Base-by-base conservation (phyloP, 1,140 invertebrate genomes). In the Brachionus rotundiformis region DNA sequence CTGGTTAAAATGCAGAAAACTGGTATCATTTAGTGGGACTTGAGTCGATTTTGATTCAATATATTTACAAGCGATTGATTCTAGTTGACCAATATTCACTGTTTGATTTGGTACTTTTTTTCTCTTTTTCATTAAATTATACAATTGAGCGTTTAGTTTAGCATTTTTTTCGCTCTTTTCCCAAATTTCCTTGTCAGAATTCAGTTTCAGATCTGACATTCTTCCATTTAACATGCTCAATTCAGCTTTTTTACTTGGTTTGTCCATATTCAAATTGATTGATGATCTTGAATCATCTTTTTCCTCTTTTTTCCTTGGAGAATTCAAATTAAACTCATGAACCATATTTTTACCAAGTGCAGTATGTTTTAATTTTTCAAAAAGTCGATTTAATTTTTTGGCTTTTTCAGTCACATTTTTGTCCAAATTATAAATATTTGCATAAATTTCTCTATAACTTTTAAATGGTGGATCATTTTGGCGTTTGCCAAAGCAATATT, bases 91-190 rank as follows among this genome's bases (percentile, higher is more conserved):
- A 23, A 79, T 39, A 31, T 63, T 79, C 2, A 54, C 8, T 10
- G n/a, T 23, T 39, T 79, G 76, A 13, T 19, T 39, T 6, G 76
- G 76, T 23, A 79, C 36, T 33, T 16, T 8, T 13, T 79, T 79
- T n/a, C 76, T 47, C 59, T 59, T 79, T 33, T 29, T 31, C 31
- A 79, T 25, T 39, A 27, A 23, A n/a, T 59, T 29, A 41, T 59
- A 79, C 76, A 79, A 54, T 79, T 79, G 44, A 44, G 36, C 23
- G 36, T 73, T 44, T 19, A 63, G 19, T 79, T 33, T 79, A 59
- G 47, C 11, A 31, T 27, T 54, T 79, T 79, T 54, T 54, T 59
- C 36, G 36, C 47, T 59, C 59, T 41, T 79, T 79, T 79, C 8
- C 3, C 33, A 59, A 3, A 36, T 59, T 29, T 33, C 31, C 25